Conservation (phyloP, 2,888 invertebrate species). For the Tenthredo distinguenda region DNA sequence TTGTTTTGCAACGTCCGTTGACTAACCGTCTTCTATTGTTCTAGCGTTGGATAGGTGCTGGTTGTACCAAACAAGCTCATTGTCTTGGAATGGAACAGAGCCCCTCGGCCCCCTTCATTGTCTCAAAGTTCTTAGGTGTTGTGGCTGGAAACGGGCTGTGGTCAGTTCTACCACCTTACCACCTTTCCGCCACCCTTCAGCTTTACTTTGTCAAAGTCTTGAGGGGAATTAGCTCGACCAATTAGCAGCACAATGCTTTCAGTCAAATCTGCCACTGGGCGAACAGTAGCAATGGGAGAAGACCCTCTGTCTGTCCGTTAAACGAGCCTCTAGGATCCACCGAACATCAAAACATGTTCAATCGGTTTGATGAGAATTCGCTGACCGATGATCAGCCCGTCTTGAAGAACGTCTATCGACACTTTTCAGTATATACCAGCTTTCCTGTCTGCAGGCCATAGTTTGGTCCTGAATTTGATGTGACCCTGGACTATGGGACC, state of each 20-base stretch:
- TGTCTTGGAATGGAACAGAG: slow-evolving; percentile 52
- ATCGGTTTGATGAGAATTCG: background rate
- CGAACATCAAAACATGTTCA: background rate
- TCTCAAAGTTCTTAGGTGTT: slow-evolving; percentile 58
- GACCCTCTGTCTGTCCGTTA: slow-evolving; percentile 1
- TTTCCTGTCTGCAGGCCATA: background rate
- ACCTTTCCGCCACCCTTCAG: slow-evolving; percentile 4
- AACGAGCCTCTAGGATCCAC: background rate
- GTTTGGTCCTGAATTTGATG: background rate
- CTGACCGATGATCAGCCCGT: background rate
- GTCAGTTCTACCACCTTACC: slow-evolving; percentile 10
- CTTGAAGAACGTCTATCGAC: background rate
- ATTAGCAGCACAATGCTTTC: slow-evolving; percentile 56
- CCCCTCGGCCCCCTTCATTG: slow-evolving; percentile 62
- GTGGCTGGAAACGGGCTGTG: slow-evolving; percentile 19
- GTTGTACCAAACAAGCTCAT: slow-evolving; percentile 64
- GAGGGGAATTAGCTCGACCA: slow-evolving; percentile 35
- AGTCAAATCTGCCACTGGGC: slow-evolving; percentile 30
- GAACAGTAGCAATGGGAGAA: slow-evolving; percentile 36
- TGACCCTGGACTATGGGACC: slow-evolving; percentile 55
- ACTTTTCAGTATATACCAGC: background rate
- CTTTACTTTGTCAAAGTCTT: slow-evolving; percentile 35
- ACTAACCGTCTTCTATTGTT: slow-evolving; percentile 42
- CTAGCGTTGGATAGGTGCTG: slow-evolving; percentile 23
- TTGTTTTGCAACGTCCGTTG: slow-evolving; percentile 16